Conservation (phyloP, 2,113 vertebrate species). For the Casuarius casuarius region DNA sequence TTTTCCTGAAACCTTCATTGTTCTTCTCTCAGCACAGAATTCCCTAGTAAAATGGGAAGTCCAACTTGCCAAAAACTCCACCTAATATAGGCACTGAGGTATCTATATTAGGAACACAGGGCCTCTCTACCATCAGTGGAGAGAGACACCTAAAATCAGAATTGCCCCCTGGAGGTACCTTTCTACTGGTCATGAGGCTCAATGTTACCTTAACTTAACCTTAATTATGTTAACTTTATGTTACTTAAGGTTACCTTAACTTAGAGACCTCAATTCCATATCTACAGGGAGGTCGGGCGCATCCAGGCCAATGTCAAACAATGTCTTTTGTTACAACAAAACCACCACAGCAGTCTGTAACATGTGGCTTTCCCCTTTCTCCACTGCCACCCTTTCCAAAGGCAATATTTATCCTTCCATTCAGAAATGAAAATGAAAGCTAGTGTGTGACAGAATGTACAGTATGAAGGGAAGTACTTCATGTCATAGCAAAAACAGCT, state of each 20-base stretch:
- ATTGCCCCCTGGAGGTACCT: neutral
- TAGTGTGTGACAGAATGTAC: conserved; percentile 44
- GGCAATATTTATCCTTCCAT: conserved; percentile 71
- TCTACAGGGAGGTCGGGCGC: fast-evolving
- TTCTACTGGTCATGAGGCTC: neutral
- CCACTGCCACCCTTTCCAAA: neutral
- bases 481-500: conserved; percentile 41
- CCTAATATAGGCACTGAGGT: neutral
- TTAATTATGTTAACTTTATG: neutral
- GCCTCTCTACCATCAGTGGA: neutral
- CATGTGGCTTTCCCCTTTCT: neutral
- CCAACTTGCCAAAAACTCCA: neutral
- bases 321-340: neutral
- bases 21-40: neutral
- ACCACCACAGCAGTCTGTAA: neutral
- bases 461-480: conserved; percentile 42
- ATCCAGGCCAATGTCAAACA: fast-evolving
- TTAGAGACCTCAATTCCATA: neutral
- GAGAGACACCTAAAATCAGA: neutral
- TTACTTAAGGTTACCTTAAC: neutral
- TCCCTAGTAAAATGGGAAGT: neutral
- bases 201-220: neutral
- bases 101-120: neutral
- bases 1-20: neutral
- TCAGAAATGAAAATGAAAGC: conserved; percentile 73